Conservation (phyloP, 2,888 invertebrate genomes). For the Pycnomerus fuliginosus region DNA sequence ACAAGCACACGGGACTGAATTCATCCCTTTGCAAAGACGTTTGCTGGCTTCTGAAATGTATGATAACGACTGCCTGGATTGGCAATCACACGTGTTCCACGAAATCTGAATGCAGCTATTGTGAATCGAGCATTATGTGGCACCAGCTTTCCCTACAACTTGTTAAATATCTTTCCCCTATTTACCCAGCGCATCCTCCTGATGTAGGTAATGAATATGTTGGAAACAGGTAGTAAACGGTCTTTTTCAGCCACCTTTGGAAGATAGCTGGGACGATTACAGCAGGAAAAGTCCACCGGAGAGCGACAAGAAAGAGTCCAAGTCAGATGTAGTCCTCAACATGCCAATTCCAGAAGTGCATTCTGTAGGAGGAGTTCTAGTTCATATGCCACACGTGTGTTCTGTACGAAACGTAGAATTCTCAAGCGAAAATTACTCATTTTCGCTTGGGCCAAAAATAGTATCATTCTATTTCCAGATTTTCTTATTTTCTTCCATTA, state of each 20-base stretch:
- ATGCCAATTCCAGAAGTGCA: conserved; percentile 71
- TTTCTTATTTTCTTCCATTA: conserved; percentile 5
- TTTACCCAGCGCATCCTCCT: conserved; percentile 70
- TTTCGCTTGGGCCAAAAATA: conserved; percentile 23
- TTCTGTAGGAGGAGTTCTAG: conserved; percentile 82
- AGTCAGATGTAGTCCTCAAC: conserved; percentile 62
- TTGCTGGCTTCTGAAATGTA: conserved; percentile 70
- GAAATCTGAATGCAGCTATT: conserved; percentile 81
- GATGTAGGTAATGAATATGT: conserved; percentile 58
- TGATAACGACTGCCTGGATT: conserved; percentile 74
- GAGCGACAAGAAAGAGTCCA: conserved; percentile 66
- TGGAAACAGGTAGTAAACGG: no score
- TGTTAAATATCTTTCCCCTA: conserved; percentile 76
- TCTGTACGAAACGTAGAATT: conserved; percentile 53
- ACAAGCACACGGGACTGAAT: conserved; percentile 76
- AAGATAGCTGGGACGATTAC: conserved; percentile 69
- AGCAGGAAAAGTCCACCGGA: conserved; percentile 71
- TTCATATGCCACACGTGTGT: conserved; percentile 91
- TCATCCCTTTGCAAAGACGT: conserved; percentile 74
- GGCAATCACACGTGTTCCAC: conserved; percentile 63
- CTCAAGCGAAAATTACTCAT: conserved; percentile 27
- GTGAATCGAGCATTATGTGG: conserved; percentile 93
- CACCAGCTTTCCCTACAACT: conserved; percentile 85
- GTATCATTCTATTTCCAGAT: conserved; percentile 16
- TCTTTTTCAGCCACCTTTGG: conserved; percentile 59